A percentile compares a stretch with the other conserved stretches of the same genome.
These are phyloP conservation scores for Pao palembangensis DNA, from an alignment of 2,113 vertebrate species.

Conservation along the genomic window DNA sequence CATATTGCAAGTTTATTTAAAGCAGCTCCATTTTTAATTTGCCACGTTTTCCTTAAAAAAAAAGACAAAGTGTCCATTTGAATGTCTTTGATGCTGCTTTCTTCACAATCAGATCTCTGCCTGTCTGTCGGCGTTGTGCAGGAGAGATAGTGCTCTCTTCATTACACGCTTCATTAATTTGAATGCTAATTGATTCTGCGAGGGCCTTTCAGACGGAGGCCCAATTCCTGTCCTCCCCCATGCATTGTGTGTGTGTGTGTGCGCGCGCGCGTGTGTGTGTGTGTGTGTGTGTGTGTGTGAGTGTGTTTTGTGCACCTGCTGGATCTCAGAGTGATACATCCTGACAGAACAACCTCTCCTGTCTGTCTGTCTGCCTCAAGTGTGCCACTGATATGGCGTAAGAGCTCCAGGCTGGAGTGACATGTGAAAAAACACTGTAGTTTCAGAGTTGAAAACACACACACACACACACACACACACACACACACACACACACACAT, in stretches of 20 bases:
- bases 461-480: neutral
- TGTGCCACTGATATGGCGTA: conserved; percentile 55
- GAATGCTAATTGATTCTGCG: conserved; percentile 77
- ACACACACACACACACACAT: conserved; percentile 8
- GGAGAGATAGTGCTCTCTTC: conserved; percentile 68
- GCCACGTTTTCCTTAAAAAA: conserved; percentile 43
- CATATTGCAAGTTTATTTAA: conserved; percentile 55
- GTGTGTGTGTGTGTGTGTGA: conserved; percentile 16
- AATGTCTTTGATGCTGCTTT: conserved; percentile 72
- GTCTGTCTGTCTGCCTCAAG: conserved; percentile 60
- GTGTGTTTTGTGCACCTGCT: conserved; percentile 54
- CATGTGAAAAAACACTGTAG: conserved; percentile 3
- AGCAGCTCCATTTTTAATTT: conserved; percentile 56
- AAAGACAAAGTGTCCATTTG: conserved; percentile 55
- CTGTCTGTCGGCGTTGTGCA: conserved; percentile 57
- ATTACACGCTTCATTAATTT: conserved; percentile 75
- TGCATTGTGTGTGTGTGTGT: conserved; percentile 38
- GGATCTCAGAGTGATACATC: conserved; percentile 47
- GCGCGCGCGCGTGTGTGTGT: conserved; percentile 20
- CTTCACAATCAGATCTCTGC: conserved; percentile 47
- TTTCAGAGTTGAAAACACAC: too few species aligned
- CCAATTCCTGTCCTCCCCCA: conserved; percentile 48
- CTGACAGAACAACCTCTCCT: conserved; percentile 61
- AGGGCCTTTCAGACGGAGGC: conserved; percentile 61
- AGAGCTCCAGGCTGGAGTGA: conserved; percentile 40